These are phyloP conservation scores for Polymixis flavicincta DNA, from an alignment of 2,888 invertebrate genomes.

Conservation along the genomic window DNA sequence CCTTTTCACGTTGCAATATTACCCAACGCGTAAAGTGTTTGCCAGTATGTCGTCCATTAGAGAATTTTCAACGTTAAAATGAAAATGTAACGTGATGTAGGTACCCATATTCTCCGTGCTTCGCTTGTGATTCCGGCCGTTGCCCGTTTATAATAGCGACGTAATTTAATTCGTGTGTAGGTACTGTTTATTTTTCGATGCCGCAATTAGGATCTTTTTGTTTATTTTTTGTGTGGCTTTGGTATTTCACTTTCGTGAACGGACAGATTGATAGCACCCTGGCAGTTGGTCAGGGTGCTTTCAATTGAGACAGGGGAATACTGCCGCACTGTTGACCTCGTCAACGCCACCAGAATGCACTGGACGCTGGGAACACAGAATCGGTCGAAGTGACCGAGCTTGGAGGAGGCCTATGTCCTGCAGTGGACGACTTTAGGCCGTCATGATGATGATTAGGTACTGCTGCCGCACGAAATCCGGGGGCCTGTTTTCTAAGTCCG, in stretches of 20 bases:
- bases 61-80: constrained; percentile 37
- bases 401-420: too few species aligned
- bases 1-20: constrained; percentile 12
- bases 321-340: background rate
- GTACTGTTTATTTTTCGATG: constrained; percentile 4
- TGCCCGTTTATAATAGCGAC: constrained; percentile 3
- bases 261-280: background rate
- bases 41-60: constrained; percentile 30
- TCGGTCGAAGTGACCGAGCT: too few species aligned
- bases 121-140: background rate
- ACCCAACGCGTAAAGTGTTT: constrained; percentile 24
- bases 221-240: constrained; percentile 4
- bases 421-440: too few species aligned
- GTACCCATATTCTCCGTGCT: constrained; percentile 16
- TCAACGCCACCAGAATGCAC: too few species aligned
- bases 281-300: background rate
- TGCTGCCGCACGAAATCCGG: too few species aligned
- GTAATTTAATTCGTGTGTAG: constrained; percentile 28
- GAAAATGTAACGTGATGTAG: constrained; percentile 19
- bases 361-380: too few species aligned
- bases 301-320: background rate
- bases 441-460: too few species aligned
- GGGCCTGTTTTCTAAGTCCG: too few species aligned
- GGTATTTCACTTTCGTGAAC: background rate
- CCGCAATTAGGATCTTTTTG: constrained; percentile 2